Evolutionary conservation across 2,888 invertebrate species (phyloP), one percentile per base, ranked within the genome.

Genomic region (Caenorhabditis zanzibari): DNA sequence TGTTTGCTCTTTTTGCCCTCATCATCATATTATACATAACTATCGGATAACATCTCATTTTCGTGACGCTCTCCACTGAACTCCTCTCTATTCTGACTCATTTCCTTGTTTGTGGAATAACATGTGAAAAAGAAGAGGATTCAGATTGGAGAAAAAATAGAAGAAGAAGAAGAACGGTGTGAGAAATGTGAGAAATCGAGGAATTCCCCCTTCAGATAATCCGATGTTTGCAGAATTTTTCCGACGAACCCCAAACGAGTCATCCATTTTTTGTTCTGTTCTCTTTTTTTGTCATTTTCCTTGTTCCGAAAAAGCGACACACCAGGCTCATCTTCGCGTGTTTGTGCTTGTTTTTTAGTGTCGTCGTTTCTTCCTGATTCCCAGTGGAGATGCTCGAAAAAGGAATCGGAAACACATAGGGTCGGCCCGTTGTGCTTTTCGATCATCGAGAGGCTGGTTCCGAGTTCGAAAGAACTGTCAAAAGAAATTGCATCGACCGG

Each of bases 401-500:
- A 66, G 44, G 32, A 26, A 58, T 44, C 71, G 38, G 56, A 41
- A 49, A 69, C 2, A 22, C n/a, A 12, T n/a, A 44, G 71, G 58
- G 58, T 47, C 56, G 71, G 4, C 44, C 14, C n/a, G 44, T 22
- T 28, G 41, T 64, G 75, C 47, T 75, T 56, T 75, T 66, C 44
- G 75, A 75, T 75, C 75, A 75, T 38, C 26, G 49, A 35, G 12
- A 12, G 59, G 68, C 74, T 44, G 14, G 64, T 64, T 74, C 54
- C 52, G 63, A 41, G 35, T 41, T 73, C 59, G 35, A 16, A 61
- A 32, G 32, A 58, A n/a, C 32, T 58, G 4, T 19, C 19, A n/a
- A 49, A 76, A 80, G 58, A 26, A 69, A 77, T 85, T 84, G 85
- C 88, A 85, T 87, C 86, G 88, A 73, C 88, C 88, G 87, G 88